phyloP scores from a whole-genome alignment of 1,140 invertebrate genomes.

The Penaeus vannamei region DNA sequence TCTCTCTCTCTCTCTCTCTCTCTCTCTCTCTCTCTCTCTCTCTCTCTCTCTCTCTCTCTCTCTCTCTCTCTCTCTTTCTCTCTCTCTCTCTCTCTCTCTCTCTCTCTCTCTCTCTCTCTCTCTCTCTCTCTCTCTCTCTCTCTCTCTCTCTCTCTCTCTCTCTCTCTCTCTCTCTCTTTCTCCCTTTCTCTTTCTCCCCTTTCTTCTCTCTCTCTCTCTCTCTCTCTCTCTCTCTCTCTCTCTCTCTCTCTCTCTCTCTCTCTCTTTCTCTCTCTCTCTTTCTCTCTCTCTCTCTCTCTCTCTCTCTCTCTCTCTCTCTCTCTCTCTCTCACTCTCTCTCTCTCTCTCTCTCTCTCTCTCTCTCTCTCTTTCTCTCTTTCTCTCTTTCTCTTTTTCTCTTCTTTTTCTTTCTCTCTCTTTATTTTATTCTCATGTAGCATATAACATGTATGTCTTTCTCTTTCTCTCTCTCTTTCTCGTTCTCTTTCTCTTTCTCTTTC shows the following conservation, averaged over 20 bases:
- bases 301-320: not conserved
- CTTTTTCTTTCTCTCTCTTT: not conserved
- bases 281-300: not conserved
- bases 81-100: not conserved
- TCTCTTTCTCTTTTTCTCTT: not conserved
- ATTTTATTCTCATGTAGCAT: too few species aligned
- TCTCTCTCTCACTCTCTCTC: not conserved
- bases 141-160: not conserved
- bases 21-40: too few species aligned
- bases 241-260: too few species aligned
- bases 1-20: not conserved
- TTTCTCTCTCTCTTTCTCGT: not conserved
- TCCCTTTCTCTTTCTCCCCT: too few species aligned
- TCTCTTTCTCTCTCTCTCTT: not conserved
- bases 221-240: not conserved
- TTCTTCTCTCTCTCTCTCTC: not conserved
- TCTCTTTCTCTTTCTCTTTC: not conserved
- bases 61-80: not conserved
- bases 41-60: not conserved
- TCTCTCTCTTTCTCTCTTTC: not conserved
- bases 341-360: not conserved
- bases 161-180: not conserved
- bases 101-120: not conserved
- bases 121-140: not conserved
- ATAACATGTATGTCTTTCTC: too few species aligned